Conservation (phyloP, 2,797 vertebrate species). For the Fistularia tabacaria region DNA sequence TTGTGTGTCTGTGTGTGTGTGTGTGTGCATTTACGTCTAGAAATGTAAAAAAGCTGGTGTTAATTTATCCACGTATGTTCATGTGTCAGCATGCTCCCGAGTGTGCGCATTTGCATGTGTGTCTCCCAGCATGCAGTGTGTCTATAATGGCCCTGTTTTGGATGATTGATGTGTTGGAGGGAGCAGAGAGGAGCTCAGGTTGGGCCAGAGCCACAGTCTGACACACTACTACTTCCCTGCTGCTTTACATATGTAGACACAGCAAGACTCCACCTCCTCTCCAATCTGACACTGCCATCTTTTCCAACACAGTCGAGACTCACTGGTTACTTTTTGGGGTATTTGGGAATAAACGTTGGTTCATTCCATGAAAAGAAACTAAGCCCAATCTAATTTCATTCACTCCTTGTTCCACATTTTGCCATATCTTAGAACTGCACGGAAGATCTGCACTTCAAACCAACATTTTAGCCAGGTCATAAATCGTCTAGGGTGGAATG, state of each 20-base stretch:
- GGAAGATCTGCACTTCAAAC: not conserved
- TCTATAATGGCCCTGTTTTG: constrained; percentile 69
- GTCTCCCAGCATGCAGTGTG: constrained; percentile 63
- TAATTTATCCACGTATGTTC: constrained; percentile 6
- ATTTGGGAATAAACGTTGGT: constrained; percentile 43
- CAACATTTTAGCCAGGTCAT: not conserved
- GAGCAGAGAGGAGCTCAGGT: constrained; percentile 70
- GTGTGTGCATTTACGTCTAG: not conserved
- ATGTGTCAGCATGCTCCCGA: constrained; percentile 15
- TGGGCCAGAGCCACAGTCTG: constrained; percentile 72
- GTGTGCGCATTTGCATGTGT: constrained; percentile 29
- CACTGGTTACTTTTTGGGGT: constrained; percentile 41
- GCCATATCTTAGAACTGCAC: not conserved
- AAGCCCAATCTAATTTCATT: constrained; percentile 1
- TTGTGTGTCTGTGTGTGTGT: not conserved
- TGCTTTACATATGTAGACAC: constrained; percentile 82
- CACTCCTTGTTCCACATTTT: constrained; percentile 26
- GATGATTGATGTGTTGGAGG: constrained; percentile 77
- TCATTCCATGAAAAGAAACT: constrained; percentile 14
- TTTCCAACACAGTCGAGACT: constrained; percentile 50
- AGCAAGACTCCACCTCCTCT: constrained; percentile 70
- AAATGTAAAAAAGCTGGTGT: constrained; percentile 1
- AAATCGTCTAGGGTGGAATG: not conserved
- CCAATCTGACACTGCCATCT: constrained; percentile 55
- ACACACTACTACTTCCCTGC: constrained; percentile 73